A percentile compares a stretch with the other conserved stretches of the same genome.
These are phyloP conservation scores for Motacilla tschutschensis DNA, from an alignment of 2,113 vertebrate species.

Conservation along the genomic window DNA sequence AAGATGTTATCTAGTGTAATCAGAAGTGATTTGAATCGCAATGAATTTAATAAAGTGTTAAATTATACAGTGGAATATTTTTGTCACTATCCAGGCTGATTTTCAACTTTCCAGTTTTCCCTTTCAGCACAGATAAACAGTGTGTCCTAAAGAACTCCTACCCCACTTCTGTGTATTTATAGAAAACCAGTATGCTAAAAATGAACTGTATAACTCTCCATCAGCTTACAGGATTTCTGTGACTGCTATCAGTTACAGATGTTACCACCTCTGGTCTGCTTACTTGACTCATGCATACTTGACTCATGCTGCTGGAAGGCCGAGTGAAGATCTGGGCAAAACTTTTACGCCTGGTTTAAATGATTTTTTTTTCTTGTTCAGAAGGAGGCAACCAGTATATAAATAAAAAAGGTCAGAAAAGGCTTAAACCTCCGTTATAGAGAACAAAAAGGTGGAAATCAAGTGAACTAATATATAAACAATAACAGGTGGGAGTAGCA, in stretches of 20 bases:
- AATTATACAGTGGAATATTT: background rate
- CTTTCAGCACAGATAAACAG: background rate
- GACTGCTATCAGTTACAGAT: background rate
- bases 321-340: background rate
- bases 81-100: background rate
- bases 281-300: background rate
- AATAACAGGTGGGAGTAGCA: background rate
- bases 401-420: background rate
- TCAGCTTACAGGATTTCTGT: background rate
- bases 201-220: background rate
- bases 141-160: background rate
- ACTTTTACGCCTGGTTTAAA: background rate
- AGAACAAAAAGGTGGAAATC: background rate
- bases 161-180: background rate
- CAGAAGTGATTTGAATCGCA: background rate
- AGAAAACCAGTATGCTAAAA: background rate
- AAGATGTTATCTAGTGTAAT: background rate
- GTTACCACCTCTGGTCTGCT: background rate
- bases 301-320: background rate
- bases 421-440: background rate
- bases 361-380: background rate
- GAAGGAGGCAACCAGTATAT: background rate
- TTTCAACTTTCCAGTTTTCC: background rate
- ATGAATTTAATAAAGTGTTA: background rate
- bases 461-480: background rate